Base-by-base conservation (phyloP, 2,113 vertebrate species). In the Typhlomys cinereus region DNA sequence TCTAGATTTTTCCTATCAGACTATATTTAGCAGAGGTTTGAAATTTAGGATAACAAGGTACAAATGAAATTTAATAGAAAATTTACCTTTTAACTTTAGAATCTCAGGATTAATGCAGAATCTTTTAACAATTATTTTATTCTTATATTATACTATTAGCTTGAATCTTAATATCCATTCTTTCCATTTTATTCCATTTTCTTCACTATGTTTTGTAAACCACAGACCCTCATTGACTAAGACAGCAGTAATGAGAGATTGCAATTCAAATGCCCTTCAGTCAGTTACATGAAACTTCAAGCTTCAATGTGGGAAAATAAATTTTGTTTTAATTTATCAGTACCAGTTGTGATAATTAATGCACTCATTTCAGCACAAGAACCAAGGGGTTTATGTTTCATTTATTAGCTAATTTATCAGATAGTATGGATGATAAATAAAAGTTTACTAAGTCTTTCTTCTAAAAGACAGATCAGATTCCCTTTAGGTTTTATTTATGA, bases 241-340 rank as follows among this genome's bases (percentile, higher is more conserved):
- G 34, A 69, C 46, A 75, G 21, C 3, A 70, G n/a, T 54, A 70
- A 62, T 57, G 59, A 52, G 44, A 41, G 21, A 61, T 62, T 82
- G 3, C 92, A 75, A 92, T 59, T 94, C 70, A 84, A 34, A 79
- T 83, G 7, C 31, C 36, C 34, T 76, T 88, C 27, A 76, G 0
- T 92, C 67, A 88, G 21, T 69, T 54, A 76, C 8, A 21, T 64
- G 4, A 73, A 90, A 23, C 48, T 57, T 90, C 39, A 64, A 52
- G 44, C 62, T 89, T 85, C 25, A 50, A 29, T 82, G 71, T 75
- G 31, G 25, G 31, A 52, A 92, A 79, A 71, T 1, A 12, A 93
- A 59, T 73, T 93, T 78, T 78, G 13, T 83, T 52, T 71, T 91
- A 90, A 41, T 14, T 92, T 94, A 57, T 88, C 39, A 90, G 71